Evolutionary conservation across 2,888 invertebrate species (phyloP).

Genomic region (Odontothrips loti): DNA sequence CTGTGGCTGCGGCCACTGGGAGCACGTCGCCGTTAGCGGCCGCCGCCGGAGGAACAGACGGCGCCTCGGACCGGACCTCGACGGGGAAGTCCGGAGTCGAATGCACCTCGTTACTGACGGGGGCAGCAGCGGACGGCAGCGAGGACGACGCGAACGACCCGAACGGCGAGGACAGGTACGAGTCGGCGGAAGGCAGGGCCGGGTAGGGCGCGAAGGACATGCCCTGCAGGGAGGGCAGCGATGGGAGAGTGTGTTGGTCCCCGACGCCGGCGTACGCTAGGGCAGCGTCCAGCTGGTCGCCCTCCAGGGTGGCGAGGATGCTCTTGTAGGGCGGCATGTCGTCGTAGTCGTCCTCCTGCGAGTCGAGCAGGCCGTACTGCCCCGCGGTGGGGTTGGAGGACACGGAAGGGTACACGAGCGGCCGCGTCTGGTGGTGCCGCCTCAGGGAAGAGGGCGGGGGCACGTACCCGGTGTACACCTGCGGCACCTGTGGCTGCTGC

Average conservation of each 20-base stretch:
- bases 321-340: conserved; percentile 13
- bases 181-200: background rate
- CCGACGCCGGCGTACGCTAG: background rate
- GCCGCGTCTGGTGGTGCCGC: background rate
- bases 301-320: conserved; percentile 15
- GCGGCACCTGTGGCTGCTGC: background rate
- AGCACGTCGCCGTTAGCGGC: conserved; percentile 23
- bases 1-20: conserved; percentile 12
- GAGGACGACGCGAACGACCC: background rate
- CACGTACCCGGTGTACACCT: background rate
- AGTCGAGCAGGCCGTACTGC: conserved; percentile 30
- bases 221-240: background rate
- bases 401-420: background rate
- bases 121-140: no score
- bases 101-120: no score
- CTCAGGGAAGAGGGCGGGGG: background rate
- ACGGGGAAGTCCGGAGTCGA: background rate
- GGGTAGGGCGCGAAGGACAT: background rate
- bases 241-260: background rate
- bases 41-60: background rate
- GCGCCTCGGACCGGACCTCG: background rate
- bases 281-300: conserved; percentile 8
- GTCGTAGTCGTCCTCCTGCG: background rate
- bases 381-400: background rate
- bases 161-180: background rate